These are phyloP conservation scores for Drosophila nr. perissopoda DNA, from an alignment of 2,888 invertebrate genomes.

Conservation along the genomic window DNA sequence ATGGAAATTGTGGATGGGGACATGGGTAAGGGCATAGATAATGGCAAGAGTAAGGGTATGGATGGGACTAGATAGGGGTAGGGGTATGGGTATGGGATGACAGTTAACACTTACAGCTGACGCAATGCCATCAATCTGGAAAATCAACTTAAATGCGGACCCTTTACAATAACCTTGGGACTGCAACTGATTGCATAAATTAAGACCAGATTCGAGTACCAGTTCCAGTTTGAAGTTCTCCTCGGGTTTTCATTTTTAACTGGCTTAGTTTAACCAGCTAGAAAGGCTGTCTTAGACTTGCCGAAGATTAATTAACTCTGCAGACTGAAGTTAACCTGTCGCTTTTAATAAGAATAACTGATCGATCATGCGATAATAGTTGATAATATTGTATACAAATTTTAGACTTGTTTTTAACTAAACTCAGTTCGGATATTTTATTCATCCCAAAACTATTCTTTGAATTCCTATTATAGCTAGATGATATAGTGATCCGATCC, in stretches of 20 bases:
- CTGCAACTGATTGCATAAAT: conserved; percentile 51
- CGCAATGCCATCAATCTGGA: conserved; percentile 71
- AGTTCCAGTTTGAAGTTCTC: conserved; percentile 6
- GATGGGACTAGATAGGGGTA: background rate
- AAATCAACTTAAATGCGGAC: conserved; percentile 63
- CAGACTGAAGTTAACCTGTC: background rate
- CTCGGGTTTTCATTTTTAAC: conserved; percentile 53
- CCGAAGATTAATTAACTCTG: background rate
- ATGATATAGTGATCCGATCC: too few relatives aligned
- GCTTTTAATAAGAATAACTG: too few relatives aligned
- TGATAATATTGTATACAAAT: background rate
- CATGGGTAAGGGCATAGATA: background rate
- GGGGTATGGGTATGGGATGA: conserved; percentile 12
- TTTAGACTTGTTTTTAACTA: background rate
- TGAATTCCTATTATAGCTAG: too few relatives aligned
- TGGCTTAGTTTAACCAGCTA: conserved; percentile 54
- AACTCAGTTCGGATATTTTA: too few relatives aligned
- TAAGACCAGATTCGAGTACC: conserved; percentile 30
- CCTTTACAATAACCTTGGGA: conserved; percentile 17
- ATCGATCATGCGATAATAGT: background rate
- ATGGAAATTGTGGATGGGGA: conserved; percentile 10
- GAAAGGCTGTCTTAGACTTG: background rate
- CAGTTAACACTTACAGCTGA: conserved; percentile 65
- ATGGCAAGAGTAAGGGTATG: background rate
- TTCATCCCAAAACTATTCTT: too few relatives aligned